Base-by-base conservation (phyloP, 2,888 invertebrate genomes). In the Amitus sp. region DNA sequence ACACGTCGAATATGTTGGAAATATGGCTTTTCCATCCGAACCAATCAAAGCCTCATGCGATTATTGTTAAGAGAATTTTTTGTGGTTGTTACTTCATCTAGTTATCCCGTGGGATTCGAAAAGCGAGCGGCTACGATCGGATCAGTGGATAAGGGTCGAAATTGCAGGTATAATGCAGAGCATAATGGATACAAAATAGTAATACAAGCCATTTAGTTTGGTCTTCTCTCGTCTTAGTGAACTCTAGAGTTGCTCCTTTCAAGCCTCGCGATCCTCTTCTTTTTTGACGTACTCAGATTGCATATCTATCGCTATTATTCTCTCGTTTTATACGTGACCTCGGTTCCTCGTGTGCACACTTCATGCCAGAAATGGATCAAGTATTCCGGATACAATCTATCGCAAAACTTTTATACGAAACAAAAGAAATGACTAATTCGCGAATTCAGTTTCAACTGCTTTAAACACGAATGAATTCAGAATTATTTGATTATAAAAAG, bases 101-200 rank as follows among this genome's bases (percentile, higher is more conserved):
- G 55, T 54, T 30, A 55, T 55, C 55, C 43, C 47, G 40, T 37
- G 34, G 56, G 60, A 65, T 55, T 37, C 53, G 53, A 53, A 53
- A 34, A 43, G 46, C 46, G 46, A 54, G 55, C 56, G 47, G 65
- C 49, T 49, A 48, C 64, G 80, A 79, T 80, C 71, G 76, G 75
- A 72, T 72, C 65, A 39, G 48, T 45, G 64, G 80, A 80, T 80
- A 79, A 72, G 71, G 52, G 55, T 63, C 66, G 66, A 74, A 79
- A 79, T 79, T 79, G 76, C 79, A 78, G 80, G 80, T 81, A 81
- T 79, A 78, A 77, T 75, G 63, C 69, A 50, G 49, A 46, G 74
- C 71, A 74, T 74, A 74, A 76, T 73, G 53, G 71, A 42, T 63
- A 73, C 72, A 73, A 71, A 78, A 77, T 78, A 63, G 79, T 74